phyloP scores from a whole-genome alignment of 1,140 invertebrate genomes.

The Coptotermes formosanus region DNA sequence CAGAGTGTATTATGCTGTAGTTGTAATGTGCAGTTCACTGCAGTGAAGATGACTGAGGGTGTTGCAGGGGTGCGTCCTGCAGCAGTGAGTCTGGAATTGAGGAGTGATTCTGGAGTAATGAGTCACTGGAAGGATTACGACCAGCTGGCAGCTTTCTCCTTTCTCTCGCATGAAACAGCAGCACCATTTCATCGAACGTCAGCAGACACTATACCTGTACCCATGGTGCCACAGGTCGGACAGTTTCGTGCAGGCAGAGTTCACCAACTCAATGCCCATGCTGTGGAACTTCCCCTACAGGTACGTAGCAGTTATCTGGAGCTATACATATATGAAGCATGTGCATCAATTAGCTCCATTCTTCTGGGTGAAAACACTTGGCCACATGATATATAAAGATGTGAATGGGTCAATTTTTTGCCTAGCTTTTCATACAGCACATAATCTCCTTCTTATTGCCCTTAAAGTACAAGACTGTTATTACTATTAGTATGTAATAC shows the following conservation, averaged over 20 bases:
- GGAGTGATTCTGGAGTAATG: slow-evolving; percentile 43
- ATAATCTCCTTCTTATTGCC: no score
- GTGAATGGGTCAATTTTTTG: no score
- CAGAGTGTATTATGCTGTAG: background rate
- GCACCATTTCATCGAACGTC: slow-evolving; percentile 38
- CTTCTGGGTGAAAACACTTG: no score
- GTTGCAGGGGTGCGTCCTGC: slow-evolving; percentile 9
- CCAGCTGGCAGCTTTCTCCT: slow-evolving; percentile 42
- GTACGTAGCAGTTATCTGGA: slow-evolving; percentile 32
- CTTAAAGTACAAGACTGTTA: no score
- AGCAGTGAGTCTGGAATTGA: slow-evolving; percentile 38
- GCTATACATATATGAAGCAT: no score
- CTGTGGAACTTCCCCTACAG: slow-evolving; percentile 41
- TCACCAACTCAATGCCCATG: slow-evolving; percentile 34
- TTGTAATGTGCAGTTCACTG: background rate
- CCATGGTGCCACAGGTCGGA: slow-evolving; percentile 44
- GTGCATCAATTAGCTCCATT: no score
- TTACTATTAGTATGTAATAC: no score
- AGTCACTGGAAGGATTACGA: slow-evolving; percentile 45
- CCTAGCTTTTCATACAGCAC: no score
- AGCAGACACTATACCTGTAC: slow-evolving; percentile 39
- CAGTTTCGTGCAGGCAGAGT: slow-evolving; percentile 40
- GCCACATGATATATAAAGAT: no score
- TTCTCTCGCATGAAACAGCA: slow-evolving; percentile 40
- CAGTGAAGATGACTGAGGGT: background rate